These are phyloP conservation scores for Drosophila greeni DNA, from an alignment of 2,888 invertebrate species.

Conservation along the genomic window DNA sequence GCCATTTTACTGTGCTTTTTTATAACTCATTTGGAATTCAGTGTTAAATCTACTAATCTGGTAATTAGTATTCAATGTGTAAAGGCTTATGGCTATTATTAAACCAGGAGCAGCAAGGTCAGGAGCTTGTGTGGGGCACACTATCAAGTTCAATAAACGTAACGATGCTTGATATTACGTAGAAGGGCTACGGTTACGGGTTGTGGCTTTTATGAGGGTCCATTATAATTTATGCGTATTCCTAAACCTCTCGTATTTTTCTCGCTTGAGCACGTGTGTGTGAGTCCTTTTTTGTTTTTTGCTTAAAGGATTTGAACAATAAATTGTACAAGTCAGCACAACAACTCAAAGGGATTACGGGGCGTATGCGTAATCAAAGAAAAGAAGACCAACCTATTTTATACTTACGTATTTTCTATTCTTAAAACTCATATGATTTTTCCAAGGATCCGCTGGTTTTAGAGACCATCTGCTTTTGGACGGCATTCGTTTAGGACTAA, in stretches of 20 bases:
- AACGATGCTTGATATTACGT: slow-evolving; percentile 12
- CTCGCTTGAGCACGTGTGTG: slow-evolving; percentile 2
- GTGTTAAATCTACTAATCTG: background rate
- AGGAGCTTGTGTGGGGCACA: background rate
- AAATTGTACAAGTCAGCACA: slow-evolving; percentile 7
- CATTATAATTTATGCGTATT: slow-evolving; percentile 21
- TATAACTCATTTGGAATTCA: background rate
- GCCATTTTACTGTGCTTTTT: background rate
- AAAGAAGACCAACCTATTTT: background rate
- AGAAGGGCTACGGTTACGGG: slow-evolving; percentile 3
- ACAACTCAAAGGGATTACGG: background rate
- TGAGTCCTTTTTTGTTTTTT: background rate
- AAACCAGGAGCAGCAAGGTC: background rate
- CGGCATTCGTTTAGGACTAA: slow-evolving; percentile 4
- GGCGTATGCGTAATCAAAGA: background rate
- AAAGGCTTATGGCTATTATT: background rate
- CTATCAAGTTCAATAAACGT: slow-evolving; percentile 18
- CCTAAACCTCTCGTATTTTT: slow-evolving; percentile 3
- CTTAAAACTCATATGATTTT: background rate
- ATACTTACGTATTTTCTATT: background rate
- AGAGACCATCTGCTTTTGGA: background rate
- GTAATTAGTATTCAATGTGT: slow-evolving; percentile 8
- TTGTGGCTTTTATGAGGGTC: slow-evolving; percentile 31
- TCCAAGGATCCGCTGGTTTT: too few relatives aligned
- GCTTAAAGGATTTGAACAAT: background rate